These are phyloP conservation scores for Phortica okadai DNA, from an alignment of 2,888 invertebrate species.

Conservation along the genomic window DNA sequence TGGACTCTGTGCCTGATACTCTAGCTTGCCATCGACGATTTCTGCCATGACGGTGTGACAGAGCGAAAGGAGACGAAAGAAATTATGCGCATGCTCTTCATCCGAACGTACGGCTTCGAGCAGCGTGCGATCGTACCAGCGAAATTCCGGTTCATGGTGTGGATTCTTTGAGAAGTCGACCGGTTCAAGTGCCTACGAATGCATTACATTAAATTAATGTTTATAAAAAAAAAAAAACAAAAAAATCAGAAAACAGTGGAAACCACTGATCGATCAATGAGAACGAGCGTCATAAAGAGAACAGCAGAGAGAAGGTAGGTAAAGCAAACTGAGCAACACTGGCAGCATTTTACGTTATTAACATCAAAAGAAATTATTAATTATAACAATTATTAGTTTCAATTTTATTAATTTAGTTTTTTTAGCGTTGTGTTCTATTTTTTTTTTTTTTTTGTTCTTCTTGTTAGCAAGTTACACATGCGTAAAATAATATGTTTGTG, in stretches of 20 bases:
- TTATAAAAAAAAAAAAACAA: not conserved
- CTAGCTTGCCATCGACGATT: constrained; percentile 84
- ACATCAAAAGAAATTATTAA: not conserved
- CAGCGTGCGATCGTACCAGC: constrained; percentile 93
- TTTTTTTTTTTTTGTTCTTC: no score
- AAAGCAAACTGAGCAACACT: no score
- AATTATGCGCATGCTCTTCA: constrained; percentile 87
- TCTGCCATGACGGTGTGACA: constrained; percentile 99
- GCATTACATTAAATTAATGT: not conserved
- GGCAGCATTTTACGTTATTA: no score
- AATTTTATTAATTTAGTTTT: no score
- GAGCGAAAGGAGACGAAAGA: constrained; percentile 94
- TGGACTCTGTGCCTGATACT: constrained; percentile 93
- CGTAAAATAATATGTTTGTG: no score
- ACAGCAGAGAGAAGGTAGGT: not conserved
- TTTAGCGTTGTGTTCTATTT: no score
- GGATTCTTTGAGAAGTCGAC: constrained; percentile 97
- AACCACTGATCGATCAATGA: no score
- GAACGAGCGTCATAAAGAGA: not conserved
- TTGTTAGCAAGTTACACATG: no score
- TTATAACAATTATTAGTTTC: not conserved
- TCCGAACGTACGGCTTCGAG: constrained; percentile 88
- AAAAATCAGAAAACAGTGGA: no score
- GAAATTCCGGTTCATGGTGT: constrained; percentile 93
- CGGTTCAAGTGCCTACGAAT: constrained; percentile 83